Percentiles rank a stretch among this genome's conserved stretches.
Evolutionary conservation across 2,888 invertebrate genomes (phyloP).

Genomic region (Drosophila nigricruria): DNA sequence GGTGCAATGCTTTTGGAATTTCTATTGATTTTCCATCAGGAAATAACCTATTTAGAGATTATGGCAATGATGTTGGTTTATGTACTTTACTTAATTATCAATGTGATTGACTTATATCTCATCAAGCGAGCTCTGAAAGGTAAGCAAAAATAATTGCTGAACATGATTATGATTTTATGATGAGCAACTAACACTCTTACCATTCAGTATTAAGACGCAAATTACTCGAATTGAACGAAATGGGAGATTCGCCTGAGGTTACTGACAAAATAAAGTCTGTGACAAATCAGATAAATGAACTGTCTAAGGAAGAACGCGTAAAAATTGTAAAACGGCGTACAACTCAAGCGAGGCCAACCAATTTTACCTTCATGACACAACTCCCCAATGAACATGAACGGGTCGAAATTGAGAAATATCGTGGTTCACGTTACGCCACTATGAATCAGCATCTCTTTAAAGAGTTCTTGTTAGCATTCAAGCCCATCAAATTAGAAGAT

Average conservation of each 20-base stretch:
- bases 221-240: background rate
- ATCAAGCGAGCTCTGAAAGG: conserved; percentile 17
- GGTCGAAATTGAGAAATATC: background rate
- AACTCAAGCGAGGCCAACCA: background rate
- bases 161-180: background rate
- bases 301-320: conserved; percentile 16
- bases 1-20: conserved; percentile 9
- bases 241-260: background rate
- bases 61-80: conserved; percentile 9
- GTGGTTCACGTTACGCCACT: background rate
- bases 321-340: background rate
- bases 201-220: conserved; percentile 16
- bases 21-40: background rate
- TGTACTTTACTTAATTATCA: conserved; percentile 28
- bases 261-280: background rate
- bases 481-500: conserved; percentile 46
- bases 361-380: conserved; percentile 21
- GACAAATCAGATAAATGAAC: background rate
- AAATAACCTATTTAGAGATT: background rate
- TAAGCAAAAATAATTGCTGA: background rate
- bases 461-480: conserved; percentile 46
- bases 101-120: conserved; percentile 26
- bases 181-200: background rate
- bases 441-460: conserved; percentile 33
- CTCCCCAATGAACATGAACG: background rate